Conservation (phyloP, 2,888 invertebrate genomes). For the Trachelus troglodyta region DNA sequence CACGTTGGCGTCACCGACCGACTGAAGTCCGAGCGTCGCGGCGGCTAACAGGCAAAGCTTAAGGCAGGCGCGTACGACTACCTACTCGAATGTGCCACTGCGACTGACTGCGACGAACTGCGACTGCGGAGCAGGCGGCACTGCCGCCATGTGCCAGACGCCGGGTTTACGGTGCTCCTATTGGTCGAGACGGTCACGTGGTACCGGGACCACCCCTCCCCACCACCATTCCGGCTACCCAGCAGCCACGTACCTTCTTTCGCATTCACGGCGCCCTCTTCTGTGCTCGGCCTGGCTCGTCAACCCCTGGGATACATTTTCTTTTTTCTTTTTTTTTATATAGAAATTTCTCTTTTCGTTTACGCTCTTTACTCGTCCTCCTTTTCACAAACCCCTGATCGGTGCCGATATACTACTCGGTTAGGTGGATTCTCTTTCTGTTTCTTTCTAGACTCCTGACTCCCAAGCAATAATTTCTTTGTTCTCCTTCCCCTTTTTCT, state of each 20-base stretch:
- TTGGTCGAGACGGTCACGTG: constrained; percentile 59
- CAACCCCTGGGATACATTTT: not conserved
- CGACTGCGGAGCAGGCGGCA: constrained; percentile 64
- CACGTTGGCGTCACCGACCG: constrained; percentile 50
- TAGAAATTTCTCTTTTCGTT: not conserved
- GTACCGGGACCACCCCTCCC: constrained; percentile 19
- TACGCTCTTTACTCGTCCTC: not conserved
- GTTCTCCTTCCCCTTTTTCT: not conserved
- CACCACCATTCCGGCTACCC: constrained; percentile 11
- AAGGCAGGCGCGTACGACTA: constrained; percentile 67
- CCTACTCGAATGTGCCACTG: constrained; percentile 61
- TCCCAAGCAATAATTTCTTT: not conserved
- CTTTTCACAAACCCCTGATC: not conserved
- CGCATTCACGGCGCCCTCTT: constrained; percentile 29
- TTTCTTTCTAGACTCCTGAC: not conserved
- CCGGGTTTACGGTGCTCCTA: constrained; percentile 33
- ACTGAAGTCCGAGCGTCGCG: constrained; percentile 61
- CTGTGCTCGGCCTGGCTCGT: constrained; percentile 23
- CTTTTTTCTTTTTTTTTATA: not conserved
- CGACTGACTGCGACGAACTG: constrained; percentile 59
- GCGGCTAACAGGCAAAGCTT: constrained; percentile 48
- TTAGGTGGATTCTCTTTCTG: not conserved
- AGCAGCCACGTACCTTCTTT: constrained; percentile 7
- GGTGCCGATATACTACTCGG: not conserved
- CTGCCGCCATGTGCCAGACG: constrained; percentile 38